These are phyloP conservation scores for Drosophila oshimai DNA, from an alignment of 1,140 invertebrate genomes.

Conservation along the genomic window DNA sequence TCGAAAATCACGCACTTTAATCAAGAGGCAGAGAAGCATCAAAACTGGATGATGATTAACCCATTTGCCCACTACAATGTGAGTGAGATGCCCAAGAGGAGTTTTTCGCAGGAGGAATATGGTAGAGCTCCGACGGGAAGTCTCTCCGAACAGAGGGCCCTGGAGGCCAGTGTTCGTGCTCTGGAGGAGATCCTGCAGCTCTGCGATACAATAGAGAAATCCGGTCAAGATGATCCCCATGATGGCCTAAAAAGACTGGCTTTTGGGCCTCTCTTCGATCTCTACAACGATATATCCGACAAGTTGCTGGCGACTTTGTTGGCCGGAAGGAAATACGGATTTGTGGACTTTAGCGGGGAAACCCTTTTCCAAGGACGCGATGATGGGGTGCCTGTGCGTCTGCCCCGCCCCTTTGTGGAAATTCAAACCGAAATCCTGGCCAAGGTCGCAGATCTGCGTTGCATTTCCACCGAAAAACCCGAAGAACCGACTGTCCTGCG, in stretches of 20 bases:
- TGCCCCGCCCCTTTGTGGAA: slow-evolving; percentile 30
- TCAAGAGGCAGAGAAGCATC: slow-evolving; percentile 47
- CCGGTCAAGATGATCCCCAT: neutral
- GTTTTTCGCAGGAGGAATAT: slow-evolving; percentile 33
- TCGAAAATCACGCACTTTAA: slow-evolving; percentile 58
- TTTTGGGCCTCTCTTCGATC: slow-evolving; percentile 48
- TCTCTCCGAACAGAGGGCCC: slow-evolving; percentile 39
- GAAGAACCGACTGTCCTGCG: slow-evolving; percentile 15
- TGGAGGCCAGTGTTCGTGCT: slow-evolving; percentile 35
- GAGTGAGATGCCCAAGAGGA: slow-evolving; percentile 45
- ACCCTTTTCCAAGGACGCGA: slow-evolving; percentile 63
- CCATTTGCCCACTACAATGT: slow-evolving; percentile 57
- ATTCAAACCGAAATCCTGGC: slow-evolving; percentile 32
- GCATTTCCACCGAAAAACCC: slow-evolving; percentile 13
- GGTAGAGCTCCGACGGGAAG: slow-evolving; percentile 48
- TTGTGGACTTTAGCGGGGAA: slow-evolving; percentile 51
- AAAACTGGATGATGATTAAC: slow-evolving; percentile 59
- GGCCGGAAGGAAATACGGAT: slow-evolving; percentile 37
- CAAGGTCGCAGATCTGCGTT: slow-evolving; percentile 46
- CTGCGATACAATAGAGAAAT: slow-evolving; percentile 31
- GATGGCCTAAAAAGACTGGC: neutral
- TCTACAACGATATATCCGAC: slow-evolving; percentile 61
- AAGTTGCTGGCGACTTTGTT: slow-evolving; percentile 58
- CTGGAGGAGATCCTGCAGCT: slow-evolving; percentile 61
- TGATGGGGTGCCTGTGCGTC: slow-evolving; percentile 19